phyloP scores from a whole-genome alignment of 2,888 invertebrate species.

The Merodon equestris region DNA sequence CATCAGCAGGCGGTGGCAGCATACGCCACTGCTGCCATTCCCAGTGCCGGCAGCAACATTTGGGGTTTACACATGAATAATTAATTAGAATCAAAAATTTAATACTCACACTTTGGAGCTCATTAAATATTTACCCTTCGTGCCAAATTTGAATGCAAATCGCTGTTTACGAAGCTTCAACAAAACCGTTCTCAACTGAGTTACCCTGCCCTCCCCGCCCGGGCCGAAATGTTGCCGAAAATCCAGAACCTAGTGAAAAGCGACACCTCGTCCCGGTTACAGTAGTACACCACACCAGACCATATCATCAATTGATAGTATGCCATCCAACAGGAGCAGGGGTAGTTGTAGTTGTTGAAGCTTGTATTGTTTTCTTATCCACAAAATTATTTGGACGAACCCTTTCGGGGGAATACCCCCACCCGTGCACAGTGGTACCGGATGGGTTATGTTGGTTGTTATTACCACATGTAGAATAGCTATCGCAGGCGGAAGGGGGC shows the following conservation, averaged over 20 bases:
- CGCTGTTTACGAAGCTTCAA: conserved; percentile 74
- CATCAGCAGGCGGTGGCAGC: conserved; percentile 53
- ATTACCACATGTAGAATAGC: conserved; percentile 27
- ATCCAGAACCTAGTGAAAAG: conserved; percentile 34
- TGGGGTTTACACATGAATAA: conserved; percentile 77
- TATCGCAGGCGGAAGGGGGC: neutral
- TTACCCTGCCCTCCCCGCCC: conserved; percentile 9
- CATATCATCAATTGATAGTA: conserved; percentile 66
- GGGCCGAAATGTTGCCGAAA: conserved; percentile 37
- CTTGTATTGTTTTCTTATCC: conserved; percentile 68
- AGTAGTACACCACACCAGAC: conserved; percentile 7
- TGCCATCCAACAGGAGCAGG: conserved; percentile 43
- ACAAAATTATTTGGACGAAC: conserved; percentile 67
- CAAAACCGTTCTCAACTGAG: conserved; percentile 61
- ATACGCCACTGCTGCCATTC: conserved; percentile 56
- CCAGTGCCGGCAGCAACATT: conserved; percentile 66
- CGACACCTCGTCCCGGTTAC: conserved; percentile 41
- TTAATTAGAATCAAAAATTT: conserved; percentile 78
- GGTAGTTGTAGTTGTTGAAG: conserved; percentile 6
- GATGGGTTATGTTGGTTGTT: conserved; percentile 59
- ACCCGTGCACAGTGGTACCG: conserved; percentile 10
- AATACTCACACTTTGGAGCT: conserved; percentile 77
- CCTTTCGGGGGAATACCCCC: conserved; percentile 41
- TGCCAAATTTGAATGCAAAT: conserved; percentile 78
- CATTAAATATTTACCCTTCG: conserved; percentile 77